phyloP scores from a whole-genome alignment of 2,888 invertebrate species.

The Rhamnusium bicolor region DNA sequence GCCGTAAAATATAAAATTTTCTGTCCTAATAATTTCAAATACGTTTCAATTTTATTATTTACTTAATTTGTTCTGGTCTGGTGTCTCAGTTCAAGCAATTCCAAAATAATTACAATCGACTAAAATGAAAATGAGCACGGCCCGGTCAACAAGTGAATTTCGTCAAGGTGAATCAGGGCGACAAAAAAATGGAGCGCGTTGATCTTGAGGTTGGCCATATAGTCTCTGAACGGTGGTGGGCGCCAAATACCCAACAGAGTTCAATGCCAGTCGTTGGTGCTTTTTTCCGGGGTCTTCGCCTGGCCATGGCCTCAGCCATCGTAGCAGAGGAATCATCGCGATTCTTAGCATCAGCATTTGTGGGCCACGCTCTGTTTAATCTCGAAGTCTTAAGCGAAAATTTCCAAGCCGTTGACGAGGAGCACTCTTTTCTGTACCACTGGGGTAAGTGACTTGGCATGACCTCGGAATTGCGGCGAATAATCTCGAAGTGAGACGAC shows the following conservation, averaged over 20 bases:
- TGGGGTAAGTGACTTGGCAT: constrained; percentile 79
- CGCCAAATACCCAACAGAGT: constrained; percentile 56
- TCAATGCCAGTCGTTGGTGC: constrained; percentile 64
- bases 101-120: constrained; percentile 17
- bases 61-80: constrained; percentile 26
- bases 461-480: constrained; percentile 72
- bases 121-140: constrained; percentile 19
- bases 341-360: constrained; percentile 43
- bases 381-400: constrained; percentile 53
- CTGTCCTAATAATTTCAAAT: constrained; percentile 18
- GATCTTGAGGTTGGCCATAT: constrained; percentile 33
- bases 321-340: constrained; percentile 41
- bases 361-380: constrained; percentile 54
- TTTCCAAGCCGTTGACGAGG: constrained; percentile 53
- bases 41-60: constrained; percentile 33
- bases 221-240: constrained; percentile 43
- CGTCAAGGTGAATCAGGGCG: constrained; percentile 44
- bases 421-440: constrained; percentile 68
- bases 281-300: constrained; percentile 69
- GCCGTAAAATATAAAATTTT: not conserved
- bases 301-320: constrained; percentile 60
- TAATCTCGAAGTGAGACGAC: constrained; percentile 60
- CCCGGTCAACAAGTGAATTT: constrained; percentile 44
- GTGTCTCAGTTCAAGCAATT: constrained; percentile 1
- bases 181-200: constrained; percentile 34